Conservation (phyloP, 92 coral and sea anemone species). For the Palythoa caribaeorum region DNA sequence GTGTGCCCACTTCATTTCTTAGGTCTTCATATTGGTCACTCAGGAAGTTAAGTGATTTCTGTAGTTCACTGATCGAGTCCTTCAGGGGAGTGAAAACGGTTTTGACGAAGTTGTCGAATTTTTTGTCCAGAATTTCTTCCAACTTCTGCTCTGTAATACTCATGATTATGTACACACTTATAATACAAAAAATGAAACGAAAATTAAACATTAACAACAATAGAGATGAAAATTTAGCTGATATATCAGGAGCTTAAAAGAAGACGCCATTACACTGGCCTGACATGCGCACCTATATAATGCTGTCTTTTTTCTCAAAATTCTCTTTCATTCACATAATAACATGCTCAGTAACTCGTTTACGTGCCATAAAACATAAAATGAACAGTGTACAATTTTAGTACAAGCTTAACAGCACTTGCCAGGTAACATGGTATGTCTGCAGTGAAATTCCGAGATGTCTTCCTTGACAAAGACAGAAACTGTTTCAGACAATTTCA, state of each 20-base stretch:
- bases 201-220: constrained; percentile 25
- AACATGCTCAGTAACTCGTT: too few relatives aligned
- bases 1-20: neutral
- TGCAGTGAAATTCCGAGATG: too few relatives aligned
- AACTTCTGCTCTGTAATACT: constrained; percentile 9
- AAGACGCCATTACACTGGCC: constrained; percentile 28
- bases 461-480: too few relatives aligned
- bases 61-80: constrained; percentile 16
- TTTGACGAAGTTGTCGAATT: constrained; percentile 6
- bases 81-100: constrained; percentile 15
- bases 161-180: constrained; percentile 28
- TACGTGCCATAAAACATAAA: too few relatives aligned
- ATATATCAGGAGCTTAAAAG: constrained; percentile 29
- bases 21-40: constrained; percentile 27
- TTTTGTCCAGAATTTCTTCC: constrained; percentile 16
- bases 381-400: too few relatives aligned
- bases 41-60: constrained; percentile 22
- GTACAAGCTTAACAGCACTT: too few relatives aligned
- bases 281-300: constrained; percentile 7
- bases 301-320: too few relatives aligned
- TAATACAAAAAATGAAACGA: constrained; percentile 9
- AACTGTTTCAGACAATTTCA: too few relatives aligned
- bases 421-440: too few relatives aligned
- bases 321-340: too few relatives aligned
- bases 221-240: constrained; percentile 29